Base-by-base conservation (phyloP, 2,797 vertebrate genomes). In the Echeneis naucrates region DNA sequence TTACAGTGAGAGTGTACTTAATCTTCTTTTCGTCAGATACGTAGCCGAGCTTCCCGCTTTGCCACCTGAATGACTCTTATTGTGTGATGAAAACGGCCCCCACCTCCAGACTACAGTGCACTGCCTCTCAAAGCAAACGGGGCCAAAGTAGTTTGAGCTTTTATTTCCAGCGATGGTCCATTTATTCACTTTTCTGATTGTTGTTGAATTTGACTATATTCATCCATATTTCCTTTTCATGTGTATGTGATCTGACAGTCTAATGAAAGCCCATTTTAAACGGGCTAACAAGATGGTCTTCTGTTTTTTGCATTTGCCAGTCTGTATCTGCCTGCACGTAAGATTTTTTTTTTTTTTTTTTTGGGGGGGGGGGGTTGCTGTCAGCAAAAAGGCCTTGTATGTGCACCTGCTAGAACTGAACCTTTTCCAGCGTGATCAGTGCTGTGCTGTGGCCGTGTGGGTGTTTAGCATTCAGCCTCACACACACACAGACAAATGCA, bases 351-450 rank as follows among this genome's bases (percentile, higher is more conserved):
- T 14, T 75, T 68, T 57, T 75, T 70, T 63, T 52, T 70, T 14
- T 62, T 21, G 0, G 35, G 62, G 68, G 35, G 56, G 50, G 63
- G 74, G 69, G 61, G 48, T 45, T 40, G 76, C 61, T 40, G 24
- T 80, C 35, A 55, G 37, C 52, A 68, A 42, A 67, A 77, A 82
- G 70, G 56, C 71, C 65, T 82, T 79, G 78, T 63, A 74, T 84
- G 78, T 89, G 86, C 93, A 93, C 90, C 92, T 92, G 90, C 88
- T 84, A 80, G 68, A 87, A 53, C 88, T 93, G 91, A 92, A 91
- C 73, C 72, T 85, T 71, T 82, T 92, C 89, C 92, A 93, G 79
- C 85, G 77, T 51, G 79, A 77, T 83, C 68, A 88, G 70, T 44
- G 78, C 75, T 81, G 78, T 78, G 75, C 52, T 47, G 42, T 57